Conservation (phyloP, 2,888 invertebrate genomes). For the Brachyptera putata region DNA sequence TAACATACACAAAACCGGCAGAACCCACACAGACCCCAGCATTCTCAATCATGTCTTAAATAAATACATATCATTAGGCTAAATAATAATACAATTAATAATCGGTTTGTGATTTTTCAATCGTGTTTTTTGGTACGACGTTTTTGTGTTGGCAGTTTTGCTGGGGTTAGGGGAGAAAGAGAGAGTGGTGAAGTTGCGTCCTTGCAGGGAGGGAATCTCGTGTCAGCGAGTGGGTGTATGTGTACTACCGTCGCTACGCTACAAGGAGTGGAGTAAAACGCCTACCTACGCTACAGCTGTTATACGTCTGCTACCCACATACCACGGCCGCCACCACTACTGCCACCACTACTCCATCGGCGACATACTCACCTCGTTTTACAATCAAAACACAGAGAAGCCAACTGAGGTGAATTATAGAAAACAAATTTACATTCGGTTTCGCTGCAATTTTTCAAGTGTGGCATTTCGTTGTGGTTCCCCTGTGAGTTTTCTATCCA, state of each 20-base stretch:
- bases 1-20: too few species aligned
- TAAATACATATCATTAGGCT: background rate
- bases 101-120: background rate
- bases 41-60: background rate
- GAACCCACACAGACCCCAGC: background rate
- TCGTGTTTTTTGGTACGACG: background rate
- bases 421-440: too few species aligned
- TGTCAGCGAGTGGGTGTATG: conserved; percentile 21
- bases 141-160: background rate
- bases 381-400: conserved; percentile 15
- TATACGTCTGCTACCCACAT: conserved; percentile 9
- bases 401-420: too few species aligned
- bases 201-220: background rate
- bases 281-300: conserved; percentile 22
- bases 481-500: too few species aligned
- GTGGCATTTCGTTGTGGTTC: too few species aligned
- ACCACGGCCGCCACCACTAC: too few species aligned
- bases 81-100: background rate
- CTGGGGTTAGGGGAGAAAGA: background rate
- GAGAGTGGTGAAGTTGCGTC: background rate
- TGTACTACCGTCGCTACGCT: conserved; percentile 16
- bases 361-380: background rate
- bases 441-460: too few species aligned
- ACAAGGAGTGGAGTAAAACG: conserved; percentile 18
- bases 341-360: too few species aligned